A percentile compares a stretch with the other conserved stretches of the same genome.
Evolutionary conservation across 2,113 vertebrate species (phyloP).

Genomic region (Aptenodytes forsteri): DNA sequence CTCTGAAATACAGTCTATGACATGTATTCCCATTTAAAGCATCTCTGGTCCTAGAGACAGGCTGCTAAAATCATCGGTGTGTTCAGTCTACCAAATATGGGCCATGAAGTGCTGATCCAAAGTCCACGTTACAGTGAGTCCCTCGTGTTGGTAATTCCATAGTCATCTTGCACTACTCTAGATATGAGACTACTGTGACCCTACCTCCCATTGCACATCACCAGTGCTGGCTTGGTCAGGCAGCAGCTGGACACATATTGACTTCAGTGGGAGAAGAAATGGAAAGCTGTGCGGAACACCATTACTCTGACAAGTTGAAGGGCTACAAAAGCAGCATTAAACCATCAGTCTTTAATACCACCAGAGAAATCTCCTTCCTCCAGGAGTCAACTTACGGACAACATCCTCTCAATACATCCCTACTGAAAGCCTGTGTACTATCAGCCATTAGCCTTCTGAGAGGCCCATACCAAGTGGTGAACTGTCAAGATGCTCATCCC

Average conservation of each 20-base stretch:
- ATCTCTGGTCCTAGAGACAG: neutral
- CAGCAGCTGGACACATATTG: neutral
- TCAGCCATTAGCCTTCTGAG: neutral
- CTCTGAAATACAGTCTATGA: neutral
- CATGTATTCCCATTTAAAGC: neutral
- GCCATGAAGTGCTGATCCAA: neutral
- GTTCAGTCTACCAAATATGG: neutral
- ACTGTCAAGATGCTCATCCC: neutral
- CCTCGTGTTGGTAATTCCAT: neutral
- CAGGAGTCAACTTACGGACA: neutral
- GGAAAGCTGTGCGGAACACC: neutral
- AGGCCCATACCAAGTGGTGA: neutral
- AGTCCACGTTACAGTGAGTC: accelerated
- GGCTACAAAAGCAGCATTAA: neutral
- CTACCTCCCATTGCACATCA: neutral
- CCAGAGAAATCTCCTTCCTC: neutral
- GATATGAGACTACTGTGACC: neutral
- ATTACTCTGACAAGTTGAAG: neutral
- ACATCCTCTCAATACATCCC: neutral
- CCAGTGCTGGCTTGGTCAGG: neutral
- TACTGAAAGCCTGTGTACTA: neutral
- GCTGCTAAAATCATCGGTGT: neutral
- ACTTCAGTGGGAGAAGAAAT: neutral
- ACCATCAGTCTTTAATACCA: neutral
- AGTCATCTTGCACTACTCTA: neutral